phyloP scores from a whole-genome alignment of 2,888 invertebrate genomes.

The Troglohyphantes excavatus region DNA sequence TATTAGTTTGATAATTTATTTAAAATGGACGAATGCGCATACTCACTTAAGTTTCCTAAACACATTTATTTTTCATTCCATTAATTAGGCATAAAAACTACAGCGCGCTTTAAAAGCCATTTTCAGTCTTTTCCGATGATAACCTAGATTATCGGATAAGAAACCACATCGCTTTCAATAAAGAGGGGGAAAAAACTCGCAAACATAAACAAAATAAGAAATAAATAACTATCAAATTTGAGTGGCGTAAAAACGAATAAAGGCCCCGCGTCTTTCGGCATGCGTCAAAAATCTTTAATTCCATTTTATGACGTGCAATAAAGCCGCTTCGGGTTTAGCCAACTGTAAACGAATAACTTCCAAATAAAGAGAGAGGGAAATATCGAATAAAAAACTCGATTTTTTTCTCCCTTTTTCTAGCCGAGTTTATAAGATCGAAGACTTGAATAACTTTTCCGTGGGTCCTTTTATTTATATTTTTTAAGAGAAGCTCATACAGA shows the following conservation, averaged over 20 bases:
- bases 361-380: constrained; percentile 64
- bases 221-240: constrained; percentile 19
- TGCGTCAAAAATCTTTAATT: constrained; percentile 76
- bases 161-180: constrained; percentile 12
- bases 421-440: constrained; percentile 70
- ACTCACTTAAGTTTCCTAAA: no score
- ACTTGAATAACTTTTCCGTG: constrained; percentile 54
- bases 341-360: constrained; percentile 72
- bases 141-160: constrained; percentile 26
- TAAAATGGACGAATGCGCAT: no score
- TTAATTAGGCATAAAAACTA: no score
- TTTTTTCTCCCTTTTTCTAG: constrained; percentile 16
- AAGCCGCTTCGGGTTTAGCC: constrained; percentile 68
- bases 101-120: neutral
- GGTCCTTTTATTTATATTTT: constrained; percentile 59
- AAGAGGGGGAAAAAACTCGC: neutral
- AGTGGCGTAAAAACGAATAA: constrained; percentile 24
- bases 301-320: constrained; percentile 76
- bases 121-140: neutral
- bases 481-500: constrained; percentile 30
- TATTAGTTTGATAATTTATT: no score
- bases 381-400: constrained; percentile 35
- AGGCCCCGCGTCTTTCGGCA: constrained; percentile 32
- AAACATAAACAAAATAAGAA: constrained; percentile 3
- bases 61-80: no score